Base-by-base conservation (phyloP, 2,797 vertebrate species). In the Alectoris magna region DNA sequence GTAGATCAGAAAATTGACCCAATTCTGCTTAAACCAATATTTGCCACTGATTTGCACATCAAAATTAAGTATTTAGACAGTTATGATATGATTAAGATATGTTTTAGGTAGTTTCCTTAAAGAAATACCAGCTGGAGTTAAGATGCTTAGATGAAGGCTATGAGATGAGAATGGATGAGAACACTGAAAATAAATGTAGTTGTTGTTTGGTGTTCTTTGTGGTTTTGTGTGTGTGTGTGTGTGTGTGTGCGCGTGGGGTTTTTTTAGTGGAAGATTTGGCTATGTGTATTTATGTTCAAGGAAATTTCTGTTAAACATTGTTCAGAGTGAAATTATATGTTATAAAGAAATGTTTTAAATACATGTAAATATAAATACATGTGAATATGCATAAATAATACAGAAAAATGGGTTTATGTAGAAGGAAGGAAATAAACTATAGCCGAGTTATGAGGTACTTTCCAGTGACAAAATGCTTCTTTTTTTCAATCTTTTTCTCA, bases 341-440 rank as follows among this genome's bases (percentile, higher is more conserved):
- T 44, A 60, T 29, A 48, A 48, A 56, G 0, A 0, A 31, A 60
- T 22, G 44, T 60, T 63, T 83, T 68, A 77, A 68, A 75, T 66
- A 0, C 26, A 16, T 53, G 10, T 53, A 51, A 51, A 26, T 51
- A 51, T 14, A 53, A 53, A 53, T 29, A 53, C 2, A 19, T 48
- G 46, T 22, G 24, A 49, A 49, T 23, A 24, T 11, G 24, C 13
- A 49, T 49, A 13, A 49, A 49, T 51, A 53, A 53, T 53, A 36
- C 2, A 74, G 5, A 53, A 55, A 66, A 14, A 27, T 3, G 4
- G 1, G 0, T 0, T 38, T 60, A 44, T 51, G 6, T 34, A 24
- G 22, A 7, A 68, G 56, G 41, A 36, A 73, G 34, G 8, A 27
- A 73, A 6, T 21, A 66, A 73, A 63, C 9, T 64, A 2, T 21